Evolutionary conservation across 1,140 invertebrate species (phyloP).

Genomic region (Elysia chlorotica): DNA sequence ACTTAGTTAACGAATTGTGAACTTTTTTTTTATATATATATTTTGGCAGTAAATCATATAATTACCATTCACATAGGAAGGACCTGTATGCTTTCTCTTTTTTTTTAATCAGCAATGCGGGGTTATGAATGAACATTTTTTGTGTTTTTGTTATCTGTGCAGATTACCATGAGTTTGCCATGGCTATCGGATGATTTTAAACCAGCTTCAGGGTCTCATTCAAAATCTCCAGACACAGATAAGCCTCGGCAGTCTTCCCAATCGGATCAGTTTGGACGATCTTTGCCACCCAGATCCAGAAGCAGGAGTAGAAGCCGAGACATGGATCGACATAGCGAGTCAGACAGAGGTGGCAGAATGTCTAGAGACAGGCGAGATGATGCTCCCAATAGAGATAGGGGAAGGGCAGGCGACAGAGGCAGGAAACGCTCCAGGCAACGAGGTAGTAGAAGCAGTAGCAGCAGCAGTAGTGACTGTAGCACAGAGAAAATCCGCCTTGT

Average conservation of each 20-base stretch:
- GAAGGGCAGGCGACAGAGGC: background rate
- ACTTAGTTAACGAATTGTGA: no score
- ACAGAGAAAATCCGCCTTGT: background rate
- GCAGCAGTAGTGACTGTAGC: background rate
- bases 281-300: background rate
- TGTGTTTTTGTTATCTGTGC: no score
- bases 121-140: no score
- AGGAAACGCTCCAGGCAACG: background rate
- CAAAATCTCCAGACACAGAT: background rate
- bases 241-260: background rate
- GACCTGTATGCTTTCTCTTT: no score
- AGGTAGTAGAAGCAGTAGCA: background rate
- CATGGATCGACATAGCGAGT: background rate
- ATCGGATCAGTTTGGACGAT: slow-evolving; percentile 5
- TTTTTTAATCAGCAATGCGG: no score
- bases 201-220: background rate
- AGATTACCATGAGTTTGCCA: slow-evolving; percentile 9
- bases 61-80: no score
- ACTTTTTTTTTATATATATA: no score
- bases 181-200: slow-evolving; percentile 5
- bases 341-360: background rate
- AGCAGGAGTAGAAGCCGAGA: slow-evolving; percentile 6
- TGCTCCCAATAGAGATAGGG: background rate
- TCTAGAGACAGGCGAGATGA: background rate
- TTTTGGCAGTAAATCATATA: no score